These are phyloP conservation scores for Leptinotarsa haldemani DNA, from an alignment of 2,888 invertebrate species.

Conservation along the genomic window DNA sequence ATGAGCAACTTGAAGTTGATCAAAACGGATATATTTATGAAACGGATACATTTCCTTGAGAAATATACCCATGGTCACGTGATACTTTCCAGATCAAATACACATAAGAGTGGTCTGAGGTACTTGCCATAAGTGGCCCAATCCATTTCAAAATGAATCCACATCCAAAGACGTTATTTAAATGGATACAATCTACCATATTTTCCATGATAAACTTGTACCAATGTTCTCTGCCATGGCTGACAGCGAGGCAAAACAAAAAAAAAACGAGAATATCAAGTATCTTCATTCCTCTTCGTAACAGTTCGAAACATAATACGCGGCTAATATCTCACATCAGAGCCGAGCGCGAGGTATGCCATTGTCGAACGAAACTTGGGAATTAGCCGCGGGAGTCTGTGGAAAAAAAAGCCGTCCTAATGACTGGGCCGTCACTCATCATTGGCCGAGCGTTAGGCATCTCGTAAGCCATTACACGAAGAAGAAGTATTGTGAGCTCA, in stretches of 20 bases:
- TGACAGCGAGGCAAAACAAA: conserved; percentile 8
- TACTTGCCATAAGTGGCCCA: no score
- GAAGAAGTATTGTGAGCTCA: conserved; percentile 24
- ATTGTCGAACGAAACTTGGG: conserved; percentile 50
- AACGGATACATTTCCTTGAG: no score
- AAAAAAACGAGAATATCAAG: conserved; percentile 9
- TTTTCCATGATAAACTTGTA: neutral
- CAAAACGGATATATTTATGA: no score
- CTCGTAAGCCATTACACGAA: conserved; percentile 50
- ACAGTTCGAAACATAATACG: conserved; percentile 17
- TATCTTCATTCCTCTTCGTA: conserved; percentile 4
- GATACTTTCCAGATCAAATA: no score
- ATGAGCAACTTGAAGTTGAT: no score
- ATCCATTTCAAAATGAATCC: neutral
- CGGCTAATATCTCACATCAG: conserved; percentile 39
- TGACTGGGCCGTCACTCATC: conserved; percentile 67
- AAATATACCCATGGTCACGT: no score
- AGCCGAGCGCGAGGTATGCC: conserved; percentile 42
- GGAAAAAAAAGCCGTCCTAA: conserved; percentile 57
- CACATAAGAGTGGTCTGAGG: no score
- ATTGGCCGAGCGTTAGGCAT: conserved; percentile 60
- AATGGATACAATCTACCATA: neutral
- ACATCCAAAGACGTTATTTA: neutral
- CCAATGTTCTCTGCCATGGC: neutral
- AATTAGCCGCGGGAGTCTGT: conserved; percentile 56